These are phyloP conservation scores for Arctopsyche grandis DNA, from an alignment of 1,140 invertebrate species.

Conservation along the genomic window DNA sequence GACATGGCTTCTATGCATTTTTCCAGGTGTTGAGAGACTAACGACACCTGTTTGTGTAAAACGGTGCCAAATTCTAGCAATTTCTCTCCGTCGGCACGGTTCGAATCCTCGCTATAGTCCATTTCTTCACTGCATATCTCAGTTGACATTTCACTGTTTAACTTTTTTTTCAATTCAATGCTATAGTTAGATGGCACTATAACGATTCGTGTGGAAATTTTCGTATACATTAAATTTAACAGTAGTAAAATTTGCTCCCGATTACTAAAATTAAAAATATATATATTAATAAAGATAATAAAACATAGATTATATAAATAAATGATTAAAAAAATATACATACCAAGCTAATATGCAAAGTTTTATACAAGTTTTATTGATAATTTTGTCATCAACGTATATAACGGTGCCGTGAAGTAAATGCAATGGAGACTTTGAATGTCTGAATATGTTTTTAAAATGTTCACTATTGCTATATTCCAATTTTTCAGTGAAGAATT, in stretches of 20 bases:
- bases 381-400: not conserved
- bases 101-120: slow-evolving; percentile 26
- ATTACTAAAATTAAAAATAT: not conserved
- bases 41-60: slow-evolving; percentile 44
- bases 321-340: not conserved
- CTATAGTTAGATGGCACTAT: slow-evolving; percentile 41
- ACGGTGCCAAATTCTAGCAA: slow-evolving; percentile 26
- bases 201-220: slow-evolving; percentile 34
- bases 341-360: slow-evolving; percentile 34
- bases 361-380: slow-evolving; percentile 1
- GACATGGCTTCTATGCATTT: slow-evolving; percentile 49
- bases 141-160: not conserved
- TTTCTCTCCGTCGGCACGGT: not conserved
- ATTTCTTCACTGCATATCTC: not conserved
- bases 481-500: slow-evolving; percentile 30
- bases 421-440: slow-evolving; percentile 39
- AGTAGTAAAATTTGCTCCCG: slow-evolving; percentile 40
- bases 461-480: slow-evolving; percentile 29
- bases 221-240: slow-evolving; percentile 46
- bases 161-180: slow-evolving; percentile 31
- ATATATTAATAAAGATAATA: not conserved
- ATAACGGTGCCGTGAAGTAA: slow-evolving; percentile 39
- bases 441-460: slow-evolving; percentile 32
- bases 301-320: not conserved
- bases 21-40: slow-evolving; percentile 42